Percentiles rank a stretch among this genome's conserved stretches.
Conservation (phyloP, 2,888 invertebrate genomes). For the Hoplodrina blanda region DNA sequence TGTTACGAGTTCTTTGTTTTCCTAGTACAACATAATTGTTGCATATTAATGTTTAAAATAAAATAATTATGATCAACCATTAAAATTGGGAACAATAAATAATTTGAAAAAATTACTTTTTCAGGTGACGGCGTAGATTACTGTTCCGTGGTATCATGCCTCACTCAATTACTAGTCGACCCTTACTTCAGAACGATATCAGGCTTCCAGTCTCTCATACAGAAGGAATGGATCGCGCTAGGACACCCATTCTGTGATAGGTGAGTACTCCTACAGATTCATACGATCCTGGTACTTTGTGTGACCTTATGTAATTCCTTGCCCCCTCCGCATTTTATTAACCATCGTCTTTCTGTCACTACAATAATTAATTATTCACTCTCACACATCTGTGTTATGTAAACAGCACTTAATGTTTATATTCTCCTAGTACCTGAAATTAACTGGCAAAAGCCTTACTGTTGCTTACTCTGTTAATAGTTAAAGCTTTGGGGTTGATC, state of each 20-base stretch:
- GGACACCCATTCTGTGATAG: slow-evolving; percentile 96
- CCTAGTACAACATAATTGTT: slow-evolving; percentile 19
- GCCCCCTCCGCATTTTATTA: background rate
- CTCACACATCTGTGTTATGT: background rate
- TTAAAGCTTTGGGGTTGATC: too few relatives aligned
- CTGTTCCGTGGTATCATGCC: slow-evolving; percentile 95
- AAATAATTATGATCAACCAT: too few relatives aligned
- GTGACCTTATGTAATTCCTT: background rate
- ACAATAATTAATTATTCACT: background rate
- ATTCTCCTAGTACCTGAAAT: background rate
- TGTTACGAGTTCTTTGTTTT: background rate
- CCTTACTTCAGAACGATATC: slow-evolving; percentile 94
- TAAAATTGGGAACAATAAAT: background rate
- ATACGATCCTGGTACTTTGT: slow-evolving; percentile 21
- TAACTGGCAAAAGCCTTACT: background rate
- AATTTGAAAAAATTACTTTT: slow-evolving; percentile 44
- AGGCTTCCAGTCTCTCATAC: slow-evolving; percentile 97
- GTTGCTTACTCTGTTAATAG: background rate
- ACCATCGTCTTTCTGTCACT: background rate
- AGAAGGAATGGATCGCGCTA: slow-evolving; percentile 98
- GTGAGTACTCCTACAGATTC: slow-evolving; percentile 65
- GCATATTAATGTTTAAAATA: background rate
- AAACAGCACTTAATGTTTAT: background rate
- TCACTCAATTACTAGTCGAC: slow-evolving; percentile 97
- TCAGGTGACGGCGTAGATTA: slow-evolving; percentile 96